These are phyloP conservation scores for Andrena praecox DNA, from an alignment of 2,888 invertebrate species.

Conservation along the genomic window DNA sequence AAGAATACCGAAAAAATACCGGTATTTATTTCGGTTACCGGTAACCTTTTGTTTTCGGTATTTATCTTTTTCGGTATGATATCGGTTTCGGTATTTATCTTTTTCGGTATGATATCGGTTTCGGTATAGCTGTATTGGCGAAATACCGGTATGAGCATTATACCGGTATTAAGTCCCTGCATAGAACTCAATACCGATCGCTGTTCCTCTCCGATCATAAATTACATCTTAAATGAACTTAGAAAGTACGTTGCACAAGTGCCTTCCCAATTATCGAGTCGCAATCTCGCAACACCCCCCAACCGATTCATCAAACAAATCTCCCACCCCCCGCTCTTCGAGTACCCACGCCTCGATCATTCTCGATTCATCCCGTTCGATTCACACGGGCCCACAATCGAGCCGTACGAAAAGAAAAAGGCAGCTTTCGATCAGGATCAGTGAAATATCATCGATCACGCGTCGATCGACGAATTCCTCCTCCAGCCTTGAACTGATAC, in stretches of 20 bases:
- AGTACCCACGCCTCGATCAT: neutral
- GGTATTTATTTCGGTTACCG: too few species aligned
- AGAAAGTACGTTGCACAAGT: neutral
- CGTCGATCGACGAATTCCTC: slow-evolving; percentile 9
- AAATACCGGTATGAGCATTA: too few species aligned
- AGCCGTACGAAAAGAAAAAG: neutral
- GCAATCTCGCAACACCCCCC: neutral
- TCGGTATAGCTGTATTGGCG: too few species aligned
- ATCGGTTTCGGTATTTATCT: too few species aligned
- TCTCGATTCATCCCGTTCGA: neutral
- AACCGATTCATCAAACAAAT: neutral
- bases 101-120: too few species aligned
- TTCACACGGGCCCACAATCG: neutral
- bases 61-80: too few species aligned
- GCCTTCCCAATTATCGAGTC: neutral
- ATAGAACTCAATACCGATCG: too few species aligned
- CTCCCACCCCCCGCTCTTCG: neutral
- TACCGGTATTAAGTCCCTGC: too few species aligned
- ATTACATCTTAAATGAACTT: neutral
- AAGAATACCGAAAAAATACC: too few species aligned
- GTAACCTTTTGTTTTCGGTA: too few species aligned
- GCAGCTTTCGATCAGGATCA: neutral
- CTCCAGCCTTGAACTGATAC: slow-evolving; percentile 28
- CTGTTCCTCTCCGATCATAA: neutral
- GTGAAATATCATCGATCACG: slow-evolving; percentile 10